phyloP scores from a whole-genome alignment of 2,888 invertebrate species.

The Pharmacophagus antenor region DNA sequence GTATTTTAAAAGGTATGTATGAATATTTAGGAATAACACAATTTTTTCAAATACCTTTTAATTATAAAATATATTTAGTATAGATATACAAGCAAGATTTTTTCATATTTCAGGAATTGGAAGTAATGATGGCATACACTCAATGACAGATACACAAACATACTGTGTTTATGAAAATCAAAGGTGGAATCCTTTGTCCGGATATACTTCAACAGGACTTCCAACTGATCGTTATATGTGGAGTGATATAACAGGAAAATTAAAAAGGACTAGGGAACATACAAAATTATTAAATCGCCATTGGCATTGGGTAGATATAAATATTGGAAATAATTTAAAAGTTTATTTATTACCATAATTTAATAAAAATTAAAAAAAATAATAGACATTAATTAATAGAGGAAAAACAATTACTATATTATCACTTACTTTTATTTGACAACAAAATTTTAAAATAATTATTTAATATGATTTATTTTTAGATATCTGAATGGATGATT shows the following conservation, averaged over 20 bases:
- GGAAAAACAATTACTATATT: too few species aligned
- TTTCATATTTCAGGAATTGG: slow-evolving; percentile 53
- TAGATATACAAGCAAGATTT: not conserved
- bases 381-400: too few species aligned
- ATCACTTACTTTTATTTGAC: too few species aligned
- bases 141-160: slow-evolving; percentile 92
- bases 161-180: slow-evolving; percentile 97
- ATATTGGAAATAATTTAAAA: too few species aligned
- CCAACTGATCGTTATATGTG: slow-evolving; percentile 95
- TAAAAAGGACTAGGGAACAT: slow-evolving; percentile 91
- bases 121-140: slow-evolving; percentile 75
- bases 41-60: too few species aligned
- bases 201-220: slow-evolving; percentile 91
- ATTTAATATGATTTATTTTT: slow-evolving; percentile 19
- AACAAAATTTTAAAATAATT: not conserved
- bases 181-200: slow-evolving; percentile 95
- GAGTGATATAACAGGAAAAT: slow-evolving; percentile 93
- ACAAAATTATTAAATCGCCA: slow-evolving; percentile 91
- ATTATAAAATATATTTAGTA: not conserved
- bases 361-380: too few species aligned
- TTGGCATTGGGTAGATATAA: slow-evolving; percentile 90
- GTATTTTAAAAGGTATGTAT: slow-evolving; percentile 84
- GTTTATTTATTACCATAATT: too few species aligned
- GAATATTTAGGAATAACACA: too few species aligned
- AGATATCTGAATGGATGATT: slow-evolving; percentile 94